phyloP scores from a whole-genome alignment of 2,888 invertebrate genomes.

The Callinectes sapidus region DNA sequence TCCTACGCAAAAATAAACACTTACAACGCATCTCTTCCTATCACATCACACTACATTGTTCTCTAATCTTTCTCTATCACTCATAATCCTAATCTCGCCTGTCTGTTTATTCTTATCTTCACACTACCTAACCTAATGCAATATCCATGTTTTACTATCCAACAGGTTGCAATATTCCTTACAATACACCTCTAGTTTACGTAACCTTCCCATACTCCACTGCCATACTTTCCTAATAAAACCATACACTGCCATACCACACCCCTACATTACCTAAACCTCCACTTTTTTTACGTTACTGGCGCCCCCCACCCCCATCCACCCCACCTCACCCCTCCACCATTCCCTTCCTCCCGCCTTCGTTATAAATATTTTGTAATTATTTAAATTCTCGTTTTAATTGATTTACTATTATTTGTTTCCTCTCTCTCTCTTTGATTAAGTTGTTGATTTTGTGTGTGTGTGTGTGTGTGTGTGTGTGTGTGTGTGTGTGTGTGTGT shows the following conservation, averaged over 20 bases:
- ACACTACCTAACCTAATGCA: too few relatives aligned
- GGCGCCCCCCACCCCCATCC: not conserved
- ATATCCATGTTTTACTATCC: too few relatives aligned
- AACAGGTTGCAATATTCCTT: too few relatives aligned
- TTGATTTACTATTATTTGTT: not conserved
- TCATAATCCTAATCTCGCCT: too few relatives aligned
- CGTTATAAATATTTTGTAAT: not conserved
- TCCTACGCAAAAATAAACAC: too few relatives aligned
- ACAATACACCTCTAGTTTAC: not conserved
- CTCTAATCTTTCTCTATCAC: not conserved
- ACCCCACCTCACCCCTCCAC: not conserved
- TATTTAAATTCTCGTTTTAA: not conserved
- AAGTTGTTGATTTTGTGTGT: not conserved
- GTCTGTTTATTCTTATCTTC: too few relatives aligned
- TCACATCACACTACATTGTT: not conserved
- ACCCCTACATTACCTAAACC: not conserved
- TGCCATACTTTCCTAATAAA: too few relatives aligned
- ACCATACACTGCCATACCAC: not conserved
- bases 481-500: too few relatives aligned
- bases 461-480: too few relatives aligned
- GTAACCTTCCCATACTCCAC: not conserved
- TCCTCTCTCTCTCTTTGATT: not conserved
- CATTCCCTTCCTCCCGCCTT: not conserved
- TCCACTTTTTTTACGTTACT: not conserved
- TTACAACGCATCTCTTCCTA: too few relatives aligned